Percentiles rank a stretch among this genome's conserved stretches.
phyloP scores from a whole-genome alignment of 2,888 invertebrate species.

The Callyntrura sp. region DNA sequence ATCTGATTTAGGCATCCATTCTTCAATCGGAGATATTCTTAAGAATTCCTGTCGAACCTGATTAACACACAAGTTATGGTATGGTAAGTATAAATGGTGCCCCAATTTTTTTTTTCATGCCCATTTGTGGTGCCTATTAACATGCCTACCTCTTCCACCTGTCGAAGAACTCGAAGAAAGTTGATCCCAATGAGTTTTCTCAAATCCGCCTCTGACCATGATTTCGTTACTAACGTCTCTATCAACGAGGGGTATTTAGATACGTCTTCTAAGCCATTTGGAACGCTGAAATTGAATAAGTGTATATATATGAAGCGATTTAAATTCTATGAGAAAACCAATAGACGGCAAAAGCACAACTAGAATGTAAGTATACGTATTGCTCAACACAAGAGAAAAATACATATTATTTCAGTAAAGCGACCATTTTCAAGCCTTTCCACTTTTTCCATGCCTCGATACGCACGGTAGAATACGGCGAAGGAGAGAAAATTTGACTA shows the following conservation, averaged over 20 bases:
- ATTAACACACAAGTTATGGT: neutral
- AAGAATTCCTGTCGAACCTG: slow-evolving; percentile 84
- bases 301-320: neutral
- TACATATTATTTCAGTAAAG: neutral
- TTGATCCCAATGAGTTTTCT: slow-evolving; percentile 93
- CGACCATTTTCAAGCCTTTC: too few relatives aligned
- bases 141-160: slow-evolving; percentile 89
- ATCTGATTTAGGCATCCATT: slow-evolving; percentile 84
- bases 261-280: slow-evolving; percentile 93
- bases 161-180: slow-evolving; percentile 91
- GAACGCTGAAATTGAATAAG: slow-evolving; percentile 87
- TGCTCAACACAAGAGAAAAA: neutral
- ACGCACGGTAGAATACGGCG: neutral
- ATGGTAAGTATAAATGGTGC: neutral
- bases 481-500: neutral
- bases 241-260: slow-evolving; percentile 93
- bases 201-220: slow-evolving; percentile 93
- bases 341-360: neutral
- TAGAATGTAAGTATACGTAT: neutral
- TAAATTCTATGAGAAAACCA: too few relatives aligned
- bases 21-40: slow-evolving; percentile 84
- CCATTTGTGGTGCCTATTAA: neutral
- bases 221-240: slow-evolving; percentile 92
- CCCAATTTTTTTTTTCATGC: neutral
- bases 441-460: neutral